phyloP scores from a whole-genome alignment of 2,113 vertebrate species.

The Eidolon helvum region DNA sequence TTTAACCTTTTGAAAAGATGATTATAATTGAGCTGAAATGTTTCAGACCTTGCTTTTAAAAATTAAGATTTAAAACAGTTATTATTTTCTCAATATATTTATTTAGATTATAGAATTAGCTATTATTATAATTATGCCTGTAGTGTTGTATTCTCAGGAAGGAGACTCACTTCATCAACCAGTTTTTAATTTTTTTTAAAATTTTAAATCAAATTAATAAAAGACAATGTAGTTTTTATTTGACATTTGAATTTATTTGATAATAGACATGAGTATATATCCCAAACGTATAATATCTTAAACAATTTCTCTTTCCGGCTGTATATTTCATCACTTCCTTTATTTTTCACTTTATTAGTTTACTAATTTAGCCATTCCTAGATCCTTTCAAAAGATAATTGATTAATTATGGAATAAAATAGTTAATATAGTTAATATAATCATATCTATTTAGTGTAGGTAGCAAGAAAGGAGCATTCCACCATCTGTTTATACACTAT shows the following conservation, averaged over 20 bases:
- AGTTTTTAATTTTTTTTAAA: background rate
- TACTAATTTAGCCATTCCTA: background rate
- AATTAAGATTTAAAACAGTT: slow-evolving; percentile 15
- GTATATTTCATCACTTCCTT: background rate
- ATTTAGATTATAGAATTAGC: slow-evolving; percentile 1
- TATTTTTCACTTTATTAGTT: slow-evolving; percentile 9
- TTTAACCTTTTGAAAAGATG: background rate
- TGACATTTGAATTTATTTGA: background rate
- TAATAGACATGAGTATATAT: background rate
- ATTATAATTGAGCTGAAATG: background rate
- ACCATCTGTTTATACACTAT: background rate
- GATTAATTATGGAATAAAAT: background rate
- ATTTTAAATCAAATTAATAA: background rate
- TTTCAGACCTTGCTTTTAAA: slow-evolving; percentile 11
- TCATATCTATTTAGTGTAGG: background rate
- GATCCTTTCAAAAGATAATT: background rate
- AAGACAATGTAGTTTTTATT: background rate
- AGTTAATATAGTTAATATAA: background rate
- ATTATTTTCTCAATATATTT: background rate
- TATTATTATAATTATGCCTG: background rate
- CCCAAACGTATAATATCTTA: background rate
- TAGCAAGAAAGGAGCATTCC: background rate
- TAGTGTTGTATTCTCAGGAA: background rate
- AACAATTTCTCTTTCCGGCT: background rate
- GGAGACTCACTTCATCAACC: background rate